A percentile compares a stretch with the other conserved stretches of the same genome.
Conservation (phyloP, 2,797 vertebrate genomes). For the Eulemur mongoz region DNA sequence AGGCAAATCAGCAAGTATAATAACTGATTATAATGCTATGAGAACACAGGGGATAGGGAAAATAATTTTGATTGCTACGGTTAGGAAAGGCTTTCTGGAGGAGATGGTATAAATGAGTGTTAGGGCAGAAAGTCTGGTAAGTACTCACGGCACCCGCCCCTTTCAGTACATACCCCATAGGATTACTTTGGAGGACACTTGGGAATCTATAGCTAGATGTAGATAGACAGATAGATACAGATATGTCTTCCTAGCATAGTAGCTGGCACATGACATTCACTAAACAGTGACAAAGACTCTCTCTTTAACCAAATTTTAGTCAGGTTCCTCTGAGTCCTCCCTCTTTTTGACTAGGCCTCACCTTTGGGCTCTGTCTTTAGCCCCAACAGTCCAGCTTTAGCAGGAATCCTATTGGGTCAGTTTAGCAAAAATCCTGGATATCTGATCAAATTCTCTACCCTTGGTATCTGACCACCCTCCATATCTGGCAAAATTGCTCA, state of each 20-base stretch:
- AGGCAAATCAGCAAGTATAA: conserved; percentile 3
- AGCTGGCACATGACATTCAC: neutral
- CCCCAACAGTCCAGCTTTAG: neutral
- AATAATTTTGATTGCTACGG: conserved; percentile 67
- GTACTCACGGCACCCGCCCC: too few relatives aligned
- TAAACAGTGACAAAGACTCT: neutral
- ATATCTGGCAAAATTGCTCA: neutral
- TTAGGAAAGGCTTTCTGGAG: conserved; percentile 50
- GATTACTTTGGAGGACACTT: neutral
- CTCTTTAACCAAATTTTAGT: neutral
- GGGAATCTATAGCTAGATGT: neutral
- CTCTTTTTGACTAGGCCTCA: neutral
- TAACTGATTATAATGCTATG: conserved; percentile 58
- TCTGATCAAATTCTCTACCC: neutral
- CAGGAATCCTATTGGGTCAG: neutral
- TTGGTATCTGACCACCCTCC: neutral
- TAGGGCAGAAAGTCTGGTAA: too few relatives aligned
- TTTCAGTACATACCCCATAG: neutral
- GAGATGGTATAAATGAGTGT: neutral
- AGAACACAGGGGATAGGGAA: conserved; percentile 30
- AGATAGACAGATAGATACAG: neutral
- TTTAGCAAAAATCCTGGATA: neutral
- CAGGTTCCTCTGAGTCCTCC: neutral
- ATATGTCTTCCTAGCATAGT: neutral
- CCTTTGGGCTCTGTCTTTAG: neutral